Evolutionary conservation across 1,140 invertebrate genomes (phyloP).

Genomic region (Zaprionus taronus): DNA sequence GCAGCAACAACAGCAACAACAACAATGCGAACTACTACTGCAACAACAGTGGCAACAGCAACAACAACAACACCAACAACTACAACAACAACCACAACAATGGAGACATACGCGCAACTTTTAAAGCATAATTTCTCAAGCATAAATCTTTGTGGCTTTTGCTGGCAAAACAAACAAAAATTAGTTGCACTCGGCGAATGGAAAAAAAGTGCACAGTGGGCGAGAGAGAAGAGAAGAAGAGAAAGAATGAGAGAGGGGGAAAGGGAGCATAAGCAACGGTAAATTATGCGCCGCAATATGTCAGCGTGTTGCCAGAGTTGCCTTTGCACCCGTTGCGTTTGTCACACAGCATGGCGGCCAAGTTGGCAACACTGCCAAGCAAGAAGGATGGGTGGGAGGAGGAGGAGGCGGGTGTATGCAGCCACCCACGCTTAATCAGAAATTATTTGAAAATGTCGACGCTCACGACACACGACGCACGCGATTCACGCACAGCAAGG

Average conservation of each 20-base stretch:
- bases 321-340: constrained; percentile 72
- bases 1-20: constrained; percentile 33
- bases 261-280: constrained; percentile 62
- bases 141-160: constrained; percentile 80
- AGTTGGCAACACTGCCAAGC: constrained; percentile 26
- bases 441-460: constrained; percentile 82
- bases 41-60: constrained; percentile 11
- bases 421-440: constrained; percentile 71
- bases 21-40: neutral
- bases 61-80: constrained; percentile 9
- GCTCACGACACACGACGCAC: constrained; percentile 26
- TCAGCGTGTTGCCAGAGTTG: constrained; percentile 66
- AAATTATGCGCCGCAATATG: constrained; percentile 80
- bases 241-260: neutral
- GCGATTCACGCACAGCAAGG: constrained; percentile 56
- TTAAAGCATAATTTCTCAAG: constrained; percentile 78
- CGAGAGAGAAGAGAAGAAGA: neutral
- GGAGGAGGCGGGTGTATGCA: neutral
- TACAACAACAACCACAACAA: constrained; percentile 10
- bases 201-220: constrained; percentile 9
- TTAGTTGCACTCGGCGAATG: constrained; percentile 76
- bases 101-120: constrained; percentile 70
- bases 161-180: constrained; percentile 71
- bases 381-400: neutral
- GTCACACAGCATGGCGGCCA: constrained; percentile 69